Base-by-base conservation (phyloP, 2,113 vertebrate genomes). In the Barbus barbus region DNA sequence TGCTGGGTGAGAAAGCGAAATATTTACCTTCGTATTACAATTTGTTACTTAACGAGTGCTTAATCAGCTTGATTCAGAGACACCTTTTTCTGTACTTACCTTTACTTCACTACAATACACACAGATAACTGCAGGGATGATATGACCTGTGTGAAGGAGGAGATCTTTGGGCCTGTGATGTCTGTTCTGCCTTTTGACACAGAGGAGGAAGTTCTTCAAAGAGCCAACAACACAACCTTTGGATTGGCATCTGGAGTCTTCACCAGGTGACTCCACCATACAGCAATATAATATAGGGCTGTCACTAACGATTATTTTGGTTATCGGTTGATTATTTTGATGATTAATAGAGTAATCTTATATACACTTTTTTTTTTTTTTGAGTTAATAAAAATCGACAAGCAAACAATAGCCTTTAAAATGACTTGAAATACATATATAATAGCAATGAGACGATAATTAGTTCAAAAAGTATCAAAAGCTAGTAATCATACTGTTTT, bases 141-240 rank as follows among this genome's bases (percentile, higher is more conserved):
- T 79, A 98, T 99, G 98, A 97, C 95, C 0, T 99, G 97, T 74
- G 97, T 99, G 85, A 96, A 95, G 87, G 97, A 99, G 88, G 98
- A 99, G 92, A 99, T 99, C 83, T 99, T 99, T 18, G 98, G 98
- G 2, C 98, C 98, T 0, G 98, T 99, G 28, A 99, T 99, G 98
- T 96, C 97, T 0, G 95, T 99, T 81, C 88, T 99, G 87, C 89
- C 96, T 0, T 99, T 99, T 86, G 96, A 98, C 91, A 97, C 96
- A 0, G 98, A 99, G 88, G 96, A 96, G 0, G 98, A 99, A 84
- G 98, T 95, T 69, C 65, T 99, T 69, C 80, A 91, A 84, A 94
- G 98, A 89, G 98, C 98, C 84, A 99, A 99, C 33, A 79, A 94
- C 84, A 97, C 96, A 56, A 93, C 93, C 2, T 99, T 94, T 22